Base-by-base conservation (phyloP, 2,797 vertebrate genomes). In the Microhierax caerulescens region DNA sequence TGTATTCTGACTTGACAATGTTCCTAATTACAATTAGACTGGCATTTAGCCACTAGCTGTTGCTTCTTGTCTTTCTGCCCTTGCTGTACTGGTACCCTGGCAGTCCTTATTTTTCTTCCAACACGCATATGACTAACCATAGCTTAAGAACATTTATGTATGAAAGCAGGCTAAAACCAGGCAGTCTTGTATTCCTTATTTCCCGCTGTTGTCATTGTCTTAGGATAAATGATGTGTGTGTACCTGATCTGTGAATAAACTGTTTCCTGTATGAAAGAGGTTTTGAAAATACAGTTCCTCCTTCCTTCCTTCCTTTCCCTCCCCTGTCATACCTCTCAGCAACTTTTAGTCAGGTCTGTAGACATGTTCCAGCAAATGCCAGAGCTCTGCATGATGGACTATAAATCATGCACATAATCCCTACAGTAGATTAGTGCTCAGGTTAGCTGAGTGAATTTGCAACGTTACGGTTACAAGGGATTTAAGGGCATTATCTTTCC, bases 401-500 rank as follows among this genome's bases (percentile, higher is more conserved):
- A 74, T 95, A 97, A 96, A 97, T 97, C 4, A 5, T 2, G 1
- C n/a, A 9, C 21, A 1, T 94, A 89, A 90, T 96, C 91, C 80
- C 73, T 64, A 32, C 28, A 70, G 85, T 85, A 77, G 86, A 80
- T 85, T 81, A 93, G 64, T 57, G 88, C 68, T 95, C 93, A 92
- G 90, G 89, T 95, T 96, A 79, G 79, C 73, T 1, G 41, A 50
- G 59, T 79, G 88, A 95, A 95, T 93, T 86, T 82, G 76, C 77
- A 77, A 1, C 95, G 89, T 96, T 97, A 93, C 76, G 91, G 85
- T 96, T 97, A 76, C 88, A 70, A 86, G 88, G 91, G 94, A 90
- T 96, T 97, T 90, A 69, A 93, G 69, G 85, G 74, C 81, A 83
- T 96, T 96, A 96, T 94, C 94, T 73, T 95, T 95, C 80, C 91